Evolutionary conservation across 2,113 vertebrate species (phyloP).

Genomic region (Gasterosteus aculeatus): DNA sequence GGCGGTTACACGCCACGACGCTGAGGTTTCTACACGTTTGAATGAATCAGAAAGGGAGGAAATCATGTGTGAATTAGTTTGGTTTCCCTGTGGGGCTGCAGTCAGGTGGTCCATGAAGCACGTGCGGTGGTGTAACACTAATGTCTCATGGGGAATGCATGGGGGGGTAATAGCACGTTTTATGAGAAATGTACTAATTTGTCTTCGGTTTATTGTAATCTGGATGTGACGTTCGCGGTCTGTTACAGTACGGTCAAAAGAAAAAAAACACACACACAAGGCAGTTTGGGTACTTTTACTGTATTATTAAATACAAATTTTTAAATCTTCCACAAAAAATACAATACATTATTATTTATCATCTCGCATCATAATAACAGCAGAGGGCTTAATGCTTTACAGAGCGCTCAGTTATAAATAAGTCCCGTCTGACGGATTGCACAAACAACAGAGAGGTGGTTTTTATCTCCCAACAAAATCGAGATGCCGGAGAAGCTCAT

Average conservation of each 20-base stretch:
- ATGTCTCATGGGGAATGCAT: constrained; percentile 12
- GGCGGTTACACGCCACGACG: too few relatives aligned
- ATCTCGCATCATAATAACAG: constrained; percentile 19
- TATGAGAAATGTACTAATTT: neutral
- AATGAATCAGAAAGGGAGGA: too few relatives aligned
- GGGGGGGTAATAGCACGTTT: neutral
- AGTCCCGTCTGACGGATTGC: constrained; percentile 25
- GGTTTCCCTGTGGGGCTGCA: neutral
- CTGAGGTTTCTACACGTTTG: neutral
- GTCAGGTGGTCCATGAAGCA: constrained; percentile 13
- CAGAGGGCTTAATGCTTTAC: constrained; percentile 55
- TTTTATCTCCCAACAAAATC: constrained; percentile 61
- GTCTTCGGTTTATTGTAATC: neutral
- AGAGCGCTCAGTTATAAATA: constrained; percentile 62
- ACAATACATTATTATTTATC: constrained; percentile 56
- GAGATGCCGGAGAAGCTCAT: constrained; percentile 59
- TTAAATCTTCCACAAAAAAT: constrained; percentile 69
- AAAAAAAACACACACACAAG: constrained; percentile 23
- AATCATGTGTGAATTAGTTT: too few relatives aligned
- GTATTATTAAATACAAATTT: constrained; percentile 65
- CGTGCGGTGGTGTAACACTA: constrained; percentile 18
- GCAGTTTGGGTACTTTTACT: constrained; percentile 15
- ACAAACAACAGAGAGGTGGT: constrained; percentile 4
- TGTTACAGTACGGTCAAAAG: neutral
- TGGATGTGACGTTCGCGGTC: neutral